A percentile compares a stretch with the other conserved stretches of the same genome.
phyloP scores from a whole-genome alignment of 2,888 invertebrate species.

The Lissonota sp. region DNA sequence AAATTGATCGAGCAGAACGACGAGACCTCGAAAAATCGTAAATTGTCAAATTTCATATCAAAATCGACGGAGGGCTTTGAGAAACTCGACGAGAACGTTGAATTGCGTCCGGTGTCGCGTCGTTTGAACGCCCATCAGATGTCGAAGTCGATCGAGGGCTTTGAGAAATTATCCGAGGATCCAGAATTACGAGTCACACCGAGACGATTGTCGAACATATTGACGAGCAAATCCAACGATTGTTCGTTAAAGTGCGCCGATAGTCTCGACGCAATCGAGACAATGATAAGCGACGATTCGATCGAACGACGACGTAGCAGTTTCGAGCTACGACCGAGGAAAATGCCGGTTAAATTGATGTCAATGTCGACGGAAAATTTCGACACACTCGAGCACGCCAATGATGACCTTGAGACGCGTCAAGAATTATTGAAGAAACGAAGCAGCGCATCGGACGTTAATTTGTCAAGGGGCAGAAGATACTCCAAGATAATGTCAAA shows the following conservation, averaged over 20 bases:
- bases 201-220: slow-evolving; percentile 51
- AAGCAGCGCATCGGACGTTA: slow-evolving; percentile 78
- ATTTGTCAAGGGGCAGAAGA: slow-evolving; percentile 71
- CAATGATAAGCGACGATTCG: slow-evolving; percentile 72
- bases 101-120: slow-evolving; percentile 59
- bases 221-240: slow-evolving; percentile 50
- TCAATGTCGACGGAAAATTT: slow-evolving; percentile 82
- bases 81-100: slow-evolving; percentile 53
- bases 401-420: slow-evolving; percentile 45
- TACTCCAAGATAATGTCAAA: slow-evolving; percentile 77
- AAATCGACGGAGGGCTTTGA: slow-evolving; percentile 74
- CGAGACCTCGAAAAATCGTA: slow-evolving; percentile 42
- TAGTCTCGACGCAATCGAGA: slow-evolving; percentile 77
- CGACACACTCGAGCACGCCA: slow-evolving; percentile 69
- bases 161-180: slow-evolving; percentile 75
- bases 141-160: slow-evolving; percentile 78
- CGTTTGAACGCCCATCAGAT: slow-evolving; percentile 61
- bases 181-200: slow-evolving; percentile 64
- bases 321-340: slow-evolving; percentile 73
- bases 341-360: slow-evolving; percentile 71
- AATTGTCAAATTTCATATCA: slow-evolving; percentile 72
- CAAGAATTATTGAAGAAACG: slow-evolving; percentile 73
- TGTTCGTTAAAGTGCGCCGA: slow-evolving; percentile 69
- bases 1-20: slow-evolving; percentile 74
- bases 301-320: slow-evolving; percentile 73